A percentile compares a stretch with the other conserved stretches of the same genome.
phyloP scores from a whole-genome alignment of 2,797 vertebrate genomes.

The Falco naumanni region DNA sequence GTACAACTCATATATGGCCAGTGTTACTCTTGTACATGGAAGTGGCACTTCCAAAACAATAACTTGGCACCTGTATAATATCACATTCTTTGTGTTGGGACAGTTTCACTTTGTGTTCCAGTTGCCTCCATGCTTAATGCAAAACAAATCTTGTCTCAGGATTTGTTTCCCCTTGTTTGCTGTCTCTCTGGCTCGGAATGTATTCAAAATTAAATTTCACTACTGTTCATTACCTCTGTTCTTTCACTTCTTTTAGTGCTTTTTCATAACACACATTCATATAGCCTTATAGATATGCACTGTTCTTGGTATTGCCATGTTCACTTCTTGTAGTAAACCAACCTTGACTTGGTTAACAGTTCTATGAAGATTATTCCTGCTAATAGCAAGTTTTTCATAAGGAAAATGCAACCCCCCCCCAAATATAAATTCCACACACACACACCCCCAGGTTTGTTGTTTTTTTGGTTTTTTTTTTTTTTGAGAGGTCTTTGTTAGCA shows the following conservation, averaged over 20 bases:
- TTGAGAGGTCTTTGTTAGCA: background rate
- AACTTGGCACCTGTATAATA: constrained; percentile 13
- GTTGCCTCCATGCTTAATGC: background rate
- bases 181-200: constrained; percentile 28
- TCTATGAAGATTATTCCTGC: background rate
- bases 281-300: background rate
- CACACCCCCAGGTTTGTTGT: too few relatives aligned
- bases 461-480: background rate
- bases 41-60: constrained; percentile 13
- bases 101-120: constrained; percentile 36
- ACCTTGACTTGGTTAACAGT: background rate
- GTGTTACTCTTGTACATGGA: constrained; percentile 13
- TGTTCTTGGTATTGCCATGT: background rate
- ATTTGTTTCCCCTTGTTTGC: constrained; percentile 61
- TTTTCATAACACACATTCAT: constrained; percentile 27
- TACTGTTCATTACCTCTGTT: constrained; percentile 44
- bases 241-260: constrained; percentile 32
- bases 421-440: background rate
- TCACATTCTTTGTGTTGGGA: constrained; percentile 18
- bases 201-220: constrained; percentile 34
- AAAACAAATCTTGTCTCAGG: constrained; percentile 59
- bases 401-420: background rate
- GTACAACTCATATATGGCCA: background rate
- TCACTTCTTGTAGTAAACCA: background rate
- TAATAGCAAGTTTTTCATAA: background rate